phyloP scores from a whole-genome alignment of 2,113 vertebrate genomes.

The Solea senegalensis region DNA sequence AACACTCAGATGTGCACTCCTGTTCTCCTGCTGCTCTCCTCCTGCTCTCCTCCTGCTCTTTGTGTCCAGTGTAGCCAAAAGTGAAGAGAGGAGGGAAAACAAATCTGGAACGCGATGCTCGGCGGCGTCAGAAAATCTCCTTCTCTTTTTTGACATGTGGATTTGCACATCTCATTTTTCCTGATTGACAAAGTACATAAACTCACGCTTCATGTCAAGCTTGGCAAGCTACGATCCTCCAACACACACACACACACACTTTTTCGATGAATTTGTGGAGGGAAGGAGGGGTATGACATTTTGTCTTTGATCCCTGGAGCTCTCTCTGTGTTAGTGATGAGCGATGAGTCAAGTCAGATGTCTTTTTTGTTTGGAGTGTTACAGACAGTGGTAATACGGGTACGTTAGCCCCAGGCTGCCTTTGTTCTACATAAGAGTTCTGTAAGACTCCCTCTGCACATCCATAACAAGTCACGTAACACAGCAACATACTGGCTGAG shows the following conservation, averaged over 20 bases:
- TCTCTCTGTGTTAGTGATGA: constrained; percentile 62
- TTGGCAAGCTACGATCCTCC: constrained; percentile 55
- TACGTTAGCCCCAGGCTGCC: constrained; percentile 60
- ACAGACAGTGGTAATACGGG: constrained; percentile 62
- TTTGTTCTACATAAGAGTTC: constrained; percentile 77
- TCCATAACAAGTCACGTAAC: too few relatives aligned
- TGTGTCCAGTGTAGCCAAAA: constrained; percentile 51
- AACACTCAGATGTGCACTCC: constrained; percentile 15
- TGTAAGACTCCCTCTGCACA: constrained; percentile 57
- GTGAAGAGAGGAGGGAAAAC: constrained; percentile 39
- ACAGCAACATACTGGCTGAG: too few relatives aligned
- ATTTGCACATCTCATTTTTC: constrained; percentile 81
- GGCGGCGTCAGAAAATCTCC: constrained; percentile 60
- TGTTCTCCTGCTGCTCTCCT: too few relatives aligned
- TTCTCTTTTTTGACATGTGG: constrained; percentile 66
- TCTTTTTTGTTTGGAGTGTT: constrained; percentile 53
- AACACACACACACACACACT: constrained; percentile 35
- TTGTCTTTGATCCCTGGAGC: constrained; percentile 71
- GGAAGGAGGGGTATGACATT: constrained; percentile 59
- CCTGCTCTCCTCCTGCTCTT: constrained; percentile 27
- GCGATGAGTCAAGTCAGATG: constrained; percentile 75
- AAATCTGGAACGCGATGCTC: constrained; percentile 53
- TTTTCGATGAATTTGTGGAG: constrained; percentile 56
- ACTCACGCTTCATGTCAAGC: constrained; percentile 69
- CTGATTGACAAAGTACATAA: constrained; percentile 81